Evolutionary conservation across 2,113 vertebrate species (phyloP).

Genomic region (Verasper variegatus): DNA sequence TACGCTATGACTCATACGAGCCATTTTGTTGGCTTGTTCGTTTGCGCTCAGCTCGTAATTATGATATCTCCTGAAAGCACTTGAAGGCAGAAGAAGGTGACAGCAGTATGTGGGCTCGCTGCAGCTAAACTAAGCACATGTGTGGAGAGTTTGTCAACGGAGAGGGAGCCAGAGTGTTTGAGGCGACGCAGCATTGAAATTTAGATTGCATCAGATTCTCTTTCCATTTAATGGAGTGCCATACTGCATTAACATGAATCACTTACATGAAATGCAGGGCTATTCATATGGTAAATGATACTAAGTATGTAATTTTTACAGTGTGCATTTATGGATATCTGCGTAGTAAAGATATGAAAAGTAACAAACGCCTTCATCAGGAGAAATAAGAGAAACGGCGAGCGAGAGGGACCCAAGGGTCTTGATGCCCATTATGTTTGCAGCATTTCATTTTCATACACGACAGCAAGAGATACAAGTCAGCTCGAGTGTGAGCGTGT

Average conservation of each 20-base stretch:
- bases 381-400: constrained; percentile 32
- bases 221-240: constrained; percentile 68
- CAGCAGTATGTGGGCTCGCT: constrained; percentile 51
- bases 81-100: constrained; percentile 40
- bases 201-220: constrained; percentile 72
- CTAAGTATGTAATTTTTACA: constrained; percentile 53
- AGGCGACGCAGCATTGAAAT: constrained; percentile 61
- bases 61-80: constrained; percentile 22
- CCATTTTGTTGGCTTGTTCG: background rate
- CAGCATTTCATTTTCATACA: constrained; percentile 59
- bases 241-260: constrained; percentile 71
- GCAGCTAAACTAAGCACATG: constrained; percentile 41
- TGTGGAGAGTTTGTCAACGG: constrained; percentile 58
- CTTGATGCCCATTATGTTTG: constrained; percentile 59
- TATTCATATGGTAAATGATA: constrained; percentile 72
- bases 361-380: constrained; percentile 48
- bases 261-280: constrained; percentile 62
- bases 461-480: constrained; percentile 53
- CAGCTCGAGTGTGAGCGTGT: constrained; percentile 22
- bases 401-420: constrained; percentile 38
- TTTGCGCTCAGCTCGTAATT: constrained; percentile 26
- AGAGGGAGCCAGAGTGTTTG: constrained; percentile 53
- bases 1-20: constrained; percentile 2
- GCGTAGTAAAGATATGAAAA: constrained; percentile 66
- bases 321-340: constrained; percentile 57